These are phyloP conservation scores for Anarrhichthys ocellatus DNA, from an alignment of 2,113 vertebrate genomes.

Conservation along the genomic window DNA sequence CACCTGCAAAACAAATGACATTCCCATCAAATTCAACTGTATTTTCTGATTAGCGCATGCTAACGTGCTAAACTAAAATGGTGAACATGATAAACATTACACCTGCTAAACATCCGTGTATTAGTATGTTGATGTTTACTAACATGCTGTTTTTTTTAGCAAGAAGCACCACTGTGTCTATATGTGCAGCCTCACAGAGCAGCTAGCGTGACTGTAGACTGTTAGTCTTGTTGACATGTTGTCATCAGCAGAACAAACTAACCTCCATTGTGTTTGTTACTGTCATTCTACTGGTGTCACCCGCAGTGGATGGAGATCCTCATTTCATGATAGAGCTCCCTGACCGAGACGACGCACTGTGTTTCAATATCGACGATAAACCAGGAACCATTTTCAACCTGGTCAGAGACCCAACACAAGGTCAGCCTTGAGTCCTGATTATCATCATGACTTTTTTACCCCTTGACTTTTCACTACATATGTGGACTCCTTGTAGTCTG, in stretches of 20 bases:
- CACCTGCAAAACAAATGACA: background rate
- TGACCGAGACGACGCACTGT: constrained; percentile 87
- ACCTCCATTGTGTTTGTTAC: background rate
- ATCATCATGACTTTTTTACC: background rate
- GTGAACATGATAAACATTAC: background rate
- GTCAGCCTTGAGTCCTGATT: constrained; percentile 72
- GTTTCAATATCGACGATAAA: constrained; percentile 92
- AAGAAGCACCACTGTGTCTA: background rate
- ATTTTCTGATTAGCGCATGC: background rate
- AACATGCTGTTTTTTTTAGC: background rate
- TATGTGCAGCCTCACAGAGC: background rate
- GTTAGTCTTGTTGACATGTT: background rate
- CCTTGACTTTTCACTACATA: background rate
- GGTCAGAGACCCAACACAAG: constrained; percentile 88
- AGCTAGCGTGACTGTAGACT: background rate
- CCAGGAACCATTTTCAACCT: constrained; percentile 91
- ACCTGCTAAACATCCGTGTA: background rate
- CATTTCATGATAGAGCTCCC: constrained; percentile 93
- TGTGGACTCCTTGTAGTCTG: background rate
- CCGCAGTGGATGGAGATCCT: constrained; percentile 94
- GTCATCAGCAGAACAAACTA: background rate
- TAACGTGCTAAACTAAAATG: background rate
- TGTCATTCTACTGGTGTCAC: background rate
- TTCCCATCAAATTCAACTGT: background rate
- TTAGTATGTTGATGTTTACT: background rate